Evolutionary conservation across 2,888 invertebrate species (phyloP).

Genomic region (Cephus nigrinus): DNA sequence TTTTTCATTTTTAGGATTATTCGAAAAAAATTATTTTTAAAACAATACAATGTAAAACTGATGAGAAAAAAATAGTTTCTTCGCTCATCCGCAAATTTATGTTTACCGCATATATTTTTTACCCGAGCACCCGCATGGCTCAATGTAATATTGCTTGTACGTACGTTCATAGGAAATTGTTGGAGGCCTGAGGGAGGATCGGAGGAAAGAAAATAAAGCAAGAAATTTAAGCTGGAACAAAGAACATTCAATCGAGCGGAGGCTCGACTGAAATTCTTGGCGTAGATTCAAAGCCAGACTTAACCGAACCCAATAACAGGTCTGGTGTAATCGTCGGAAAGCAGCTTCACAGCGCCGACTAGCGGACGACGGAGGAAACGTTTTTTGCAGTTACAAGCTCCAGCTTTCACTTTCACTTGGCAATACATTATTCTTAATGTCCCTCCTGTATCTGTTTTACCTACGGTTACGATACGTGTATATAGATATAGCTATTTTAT

Average conservation of each 20-base stretch:
- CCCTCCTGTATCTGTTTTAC: not conserved
- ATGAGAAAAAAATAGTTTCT: no score
- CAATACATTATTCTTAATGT: not conserved
- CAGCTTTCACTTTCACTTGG: not conserved
- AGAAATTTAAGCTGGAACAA: not conserved
- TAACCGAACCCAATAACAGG: conserved; percentile 24
- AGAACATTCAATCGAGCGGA: not conserved
- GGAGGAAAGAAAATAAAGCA: not conserved
- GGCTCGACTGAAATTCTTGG: conserved; percentile 58
- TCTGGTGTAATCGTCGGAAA: not conserved
- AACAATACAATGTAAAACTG: no score
- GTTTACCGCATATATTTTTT: no score
- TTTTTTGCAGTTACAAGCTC: not conserved
- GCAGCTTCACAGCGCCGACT: not conserved
- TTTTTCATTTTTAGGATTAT: not conserved
- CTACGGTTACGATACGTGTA: not conserved
- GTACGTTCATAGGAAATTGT: not conserved
- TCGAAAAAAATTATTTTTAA: no score
- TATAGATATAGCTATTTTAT: not conserved
- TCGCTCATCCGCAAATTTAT: no score
- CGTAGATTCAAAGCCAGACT: conserved; percentile 53
- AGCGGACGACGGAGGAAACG: not conserved
- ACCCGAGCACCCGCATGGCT: not conserved
- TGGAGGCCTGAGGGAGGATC: not conserved
- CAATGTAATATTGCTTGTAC: not conserved